Evolutionary conservation across 2,888 invertebrate species (phyloP).

Genomic region (Pedicia rivosa): DNA sequence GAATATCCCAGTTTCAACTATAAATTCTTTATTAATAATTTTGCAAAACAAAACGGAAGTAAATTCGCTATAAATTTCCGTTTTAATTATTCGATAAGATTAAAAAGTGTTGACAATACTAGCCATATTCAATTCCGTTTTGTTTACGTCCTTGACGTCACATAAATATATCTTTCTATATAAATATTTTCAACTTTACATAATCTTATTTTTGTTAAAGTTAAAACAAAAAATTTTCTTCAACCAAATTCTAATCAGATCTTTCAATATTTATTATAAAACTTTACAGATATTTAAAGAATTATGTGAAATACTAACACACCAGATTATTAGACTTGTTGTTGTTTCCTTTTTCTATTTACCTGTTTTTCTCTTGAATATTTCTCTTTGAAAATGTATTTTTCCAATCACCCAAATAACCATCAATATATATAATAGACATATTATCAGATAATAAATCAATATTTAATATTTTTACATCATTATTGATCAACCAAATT

Average conservation of each 20-base stretch:
- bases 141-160: no score
- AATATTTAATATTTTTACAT: slow-evolving; percentile 27
- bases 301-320: background rate
- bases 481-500: slow-evolving; percentile 18
- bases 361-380: slow-evolving; percentile 32
- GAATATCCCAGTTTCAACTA: no score
- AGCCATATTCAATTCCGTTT: no score
- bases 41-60: no score
- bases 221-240: no score
- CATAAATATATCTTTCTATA: no score
- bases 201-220: no score
- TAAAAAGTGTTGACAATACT: no score
- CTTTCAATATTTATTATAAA: background rate
- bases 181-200: no score
- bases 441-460: slow-evolving; percentile 27
- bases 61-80: no score
- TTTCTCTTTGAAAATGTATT: slow-evolving; percentile 30
- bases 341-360: slow-evolving; percentile 6
- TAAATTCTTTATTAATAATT: no score
- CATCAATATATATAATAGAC: slow-evolving; percentile 29
- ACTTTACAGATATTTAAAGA: background rate
- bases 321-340: background rate
- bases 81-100: no score
- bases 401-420: slow-evolving; percentile 30
- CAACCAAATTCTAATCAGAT: background rate